These are phyloP conservation scores for Aselliscus stoliczkanus DNA, from an alignment of 2,797 vertebrate genomes.

Conservation along the genomic window DNA sequence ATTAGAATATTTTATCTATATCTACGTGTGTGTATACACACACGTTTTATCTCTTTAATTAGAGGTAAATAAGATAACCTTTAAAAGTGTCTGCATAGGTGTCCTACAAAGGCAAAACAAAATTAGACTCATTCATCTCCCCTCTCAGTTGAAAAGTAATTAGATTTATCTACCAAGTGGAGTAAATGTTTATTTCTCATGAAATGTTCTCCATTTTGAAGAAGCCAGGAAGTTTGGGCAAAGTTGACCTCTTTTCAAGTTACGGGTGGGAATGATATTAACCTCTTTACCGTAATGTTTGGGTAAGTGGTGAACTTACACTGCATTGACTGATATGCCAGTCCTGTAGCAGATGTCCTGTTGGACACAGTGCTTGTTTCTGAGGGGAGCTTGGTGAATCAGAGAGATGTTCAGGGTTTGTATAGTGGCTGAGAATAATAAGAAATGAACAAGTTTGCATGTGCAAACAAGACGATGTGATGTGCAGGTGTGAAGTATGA, in stretches of 20 bases:
- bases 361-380: neutral
- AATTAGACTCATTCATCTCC: neutral
- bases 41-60: neutral
- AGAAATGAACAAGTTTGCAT: neutral
- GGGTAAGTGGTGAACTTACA: neutral
- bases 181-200: neutral
- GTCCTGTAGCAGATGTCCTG: too few relatives aligned
- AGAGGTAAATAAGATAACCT: neutral
- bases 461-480: neutral
- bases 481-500: neutral
- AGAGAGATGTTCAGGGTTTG: neutral
- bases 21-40: neutral
- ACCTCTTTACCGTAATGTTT: fast-evolving
- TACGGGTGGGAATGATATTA: fast-evolving
- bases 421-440: neutral
- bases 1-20: neutral
- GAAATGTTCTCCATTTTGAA: neutral
- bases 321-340: neutral
- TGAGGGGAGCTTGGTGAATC: neutral
- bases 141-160: neutral
- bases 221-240: neutral
- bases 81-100: neutral
- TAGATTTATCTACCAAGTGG: neutral
- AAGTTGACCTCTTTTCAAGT: fast-evolving
- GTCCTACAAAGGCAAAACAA: neutral